Conservation (phyloP, 2,113 vertebrate species). For the Junco hyemalis region DNA sequence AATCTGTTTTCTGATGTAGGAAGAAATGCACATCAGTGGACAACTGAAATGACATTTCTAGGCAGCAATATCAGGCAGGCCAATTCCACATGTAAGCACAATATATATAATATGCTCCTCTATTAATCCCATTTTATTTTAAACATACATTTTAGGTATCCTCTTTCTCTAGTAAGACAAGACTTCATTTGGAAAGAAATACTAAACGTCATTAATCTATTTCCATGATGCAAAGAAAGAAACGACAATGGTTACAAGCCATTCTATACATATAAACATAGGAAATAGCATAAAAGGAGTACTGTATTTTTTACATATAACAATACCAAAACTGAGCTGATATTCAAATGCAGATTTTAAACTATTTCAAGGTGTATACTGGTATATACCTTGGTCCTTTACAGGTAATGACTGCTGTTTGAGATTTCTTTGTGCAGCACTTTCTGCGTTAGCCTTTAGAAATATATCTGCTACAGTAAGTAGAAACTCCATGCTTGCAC, state of each 20-base stretch:
- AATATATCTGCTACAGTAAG: conserved; percentile 91
- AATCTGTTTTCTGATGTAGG: not conserved
- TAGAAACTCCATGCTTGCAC: conserved; percentile 96
- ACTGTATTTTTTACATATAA: not conserved
- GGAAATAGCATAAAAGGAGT: not conserved
- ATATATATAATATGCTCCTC: not conserved
- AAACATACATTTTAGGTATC: not conserved
- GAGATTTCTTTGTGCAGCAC: conserved; percentile 75
- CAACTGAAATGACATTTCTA: not conserved
- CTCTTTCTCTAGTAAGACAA: not conserved
- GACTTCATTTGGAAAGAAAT: not conserved
- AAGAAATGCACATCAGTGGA: not conserved
- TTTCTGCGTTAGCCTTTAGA: conserved; percentile 83
- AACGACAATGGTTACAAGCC: not conserved
- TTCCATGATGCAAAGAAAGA: not conserved
- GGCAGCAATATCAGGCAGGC: not conserved
- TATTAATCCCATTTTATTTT: not conserved
- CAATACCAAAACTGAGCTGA: not conserved
- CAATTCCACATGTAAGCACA: not conserved
- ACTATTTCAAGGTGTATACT: not conserved
- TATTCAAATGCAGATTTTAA: not conserved
- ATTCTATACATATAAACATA: not conserved
- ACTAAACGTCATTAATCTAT: not conserved
- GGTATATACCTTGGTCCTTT: conserved; percentile 78
- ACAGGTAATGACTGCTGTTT: conserved; percentile 73